Conservation (phyloP, 2,797 vertebrate species). For the Danio choprae region DNA sequence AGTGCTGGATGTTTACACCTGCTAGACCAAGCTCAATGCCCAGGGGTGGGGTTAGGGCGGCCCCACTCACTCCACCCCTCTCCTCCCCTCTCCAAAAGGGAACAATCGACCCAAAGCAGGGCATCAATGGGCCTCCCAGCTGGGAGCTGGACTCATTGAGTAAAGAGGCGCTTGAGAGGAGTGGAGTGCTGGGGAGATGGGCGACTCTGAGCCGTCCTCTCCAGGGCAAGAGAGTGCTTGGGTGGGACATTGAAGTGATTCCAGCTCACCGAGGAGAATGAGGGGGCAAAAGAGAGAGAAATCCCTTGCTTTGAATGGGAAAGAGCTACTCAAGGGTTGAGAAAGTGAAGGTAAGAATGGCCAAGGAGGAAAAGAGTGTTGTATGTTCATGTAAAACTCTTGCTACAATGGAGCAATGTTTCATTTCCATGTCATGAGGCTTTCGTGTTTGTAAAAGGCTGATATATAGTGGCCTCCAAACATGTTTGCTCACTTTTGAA, state of each 20-base stretch:
- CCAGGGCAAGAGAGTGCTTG: conserved; percentile 73
- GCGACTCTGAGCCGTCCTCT: conserved; percentile 72
- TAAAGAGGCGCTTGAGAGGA: conserved; percentile 64
- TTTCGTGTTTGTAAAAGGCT: not conserved
- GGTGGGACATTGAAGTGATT: conserved; percentile 78
- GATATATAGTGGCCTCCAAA: not conserved
- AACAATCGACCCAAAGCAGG: conserved; percentile 78
- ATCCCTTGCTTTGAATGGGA: conserved; percentile 73
- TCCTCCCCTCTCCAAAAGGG: conserved; percentile 77
- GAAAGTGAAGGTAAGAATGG: conserved; percentile 62
- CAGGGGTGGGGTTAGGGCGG: conserved; percentile 78
- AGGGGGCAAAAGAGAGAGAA: conserved; percentile 15
- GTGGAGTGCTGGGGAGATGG: conserved; percentile 73
- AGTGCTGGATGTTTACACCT: conserved; percentile 81
- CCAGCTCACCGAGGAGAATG: conserved; percentile 78
- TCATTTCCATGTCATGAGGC: conserved; percentile 1
- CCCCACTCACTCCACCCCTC: conserved; percentile 76
- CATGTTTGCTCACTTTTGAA: not conserved
- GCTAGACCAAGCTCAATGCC: conserved; percentile 78
- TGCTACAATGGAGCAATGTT: conserved; percentile 7
- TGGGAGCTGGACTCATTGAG: conserved; percentile 77
- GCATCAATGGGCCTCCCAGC: conserved; percentile 83
- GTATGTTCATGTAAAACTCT: conserved; percentile 1
- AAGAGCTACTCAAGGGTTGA: conserved; percentile 67
- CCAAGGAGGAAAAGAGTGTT: conserved; percentile 60